Conservation (phyloP, 2,888 invertebrate species). For the Diarsia dahlii region DNA sequence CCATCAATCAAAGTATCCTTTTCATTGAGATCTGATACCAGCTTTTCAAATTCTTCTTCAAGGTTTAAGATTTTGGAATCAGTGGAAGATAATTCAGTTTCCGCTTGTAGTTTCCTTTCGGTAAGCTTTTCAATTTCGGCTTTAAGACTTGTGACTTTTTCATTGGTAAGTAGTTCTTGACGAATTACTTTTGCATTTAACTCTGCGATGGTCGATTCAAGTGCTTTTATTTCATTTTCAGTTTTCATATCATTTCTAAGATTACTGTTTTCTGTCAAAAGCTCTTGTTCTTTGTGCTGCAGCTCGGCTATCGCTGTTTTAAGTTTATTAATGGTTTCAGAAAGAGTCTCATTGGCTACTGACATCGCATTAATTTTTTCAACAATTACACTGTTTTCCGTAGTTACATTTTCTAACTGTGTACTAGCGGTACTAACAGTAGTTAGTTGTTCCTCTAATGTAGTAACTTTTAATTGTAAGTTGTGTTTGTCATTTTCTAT, state of each 20-base stretch:
- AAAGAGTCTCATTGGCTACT: constrained; percentile 73
- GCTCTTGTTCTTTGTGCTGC: constrained; percentile 65
- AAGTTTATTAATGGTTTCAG: constrained; percentile 67
- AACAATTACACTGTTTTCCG: constrained; percentile 68
- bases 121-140: constrained; percentile 76
- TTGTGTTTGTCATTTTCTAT: constrained; percentile 72
- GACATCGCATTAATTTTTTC: constrained; percentile 66
- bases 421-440: constrained; percentile 46
- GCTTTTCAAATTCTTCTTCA: constrained; percentile 83
- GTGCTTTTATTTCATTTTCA: constrained; percentile 62
- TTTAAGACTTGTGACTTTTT: constrained; percentile 71
- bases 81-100: constrained; percentile 77
- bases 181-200: constrained; percentile 73
- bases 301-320: constrained; percentile 67
- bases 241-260: constrained; percentile 67
- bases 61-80: constrained; percentile 81
- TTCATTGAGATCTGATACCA: constrained; percentile 82
- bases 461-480: constrained; percentile 71
- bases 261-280: constrained; percentile 69
- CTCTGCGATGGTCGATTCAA: constrained; percentile 72
- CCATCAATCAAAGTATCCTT: constrained; percentile 82
- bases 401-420: constrained; percentile 63
- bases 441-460: constrained; percentile 63
- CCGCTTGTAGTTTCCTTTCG: constrained; percentile 74
- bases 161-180: constrained; percentile 72